phyloP scores from a whole-genome alignment of 2,888 invertebrate genomes.

The Erpobdella octoculata region DNA sequence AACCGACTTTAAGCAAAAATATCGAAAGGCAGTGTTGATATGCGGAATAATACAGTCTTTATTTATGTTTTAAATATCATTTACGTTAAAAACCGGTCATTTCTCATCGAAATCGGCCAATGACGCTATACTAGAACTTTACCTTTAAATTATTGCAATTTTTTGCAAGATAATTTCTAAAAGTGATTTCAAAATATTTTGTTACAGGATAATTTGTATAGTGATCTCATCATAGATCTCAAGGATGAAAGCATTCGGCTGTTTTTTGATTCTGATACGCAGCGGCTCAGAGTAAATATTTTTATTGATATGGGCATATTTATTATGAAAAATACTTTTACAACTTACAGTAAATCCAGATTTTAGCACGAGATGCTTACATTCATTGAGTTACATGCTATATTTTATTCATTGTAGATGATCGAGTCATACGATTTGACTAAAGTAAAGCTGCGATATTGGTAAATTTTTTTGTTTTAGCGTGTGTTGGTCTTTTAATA shows the following conservation, averaged over 20 bases:
- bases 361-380: not conserved
- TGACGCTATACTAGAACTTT: no score
- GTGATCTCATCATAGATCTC: slow-evolving; percentile 90
- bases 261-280: slow-evolving; percentile 88
- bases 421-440: slow-evolving; percentile 97
- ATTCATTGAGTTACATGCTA: not conserved
- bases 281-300: slow-evolving; percentile 68
- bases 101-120: no score
- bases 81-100: no score
- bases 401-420: slow-evolving; percentile 58
- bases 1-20: no score
- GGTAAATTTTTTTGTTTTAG: slow-evolving; percentile 59
- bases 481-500: not conserved
- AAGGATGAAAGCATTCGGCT: slow-evolving; percentile 91
- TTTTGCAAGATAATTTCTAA: not conserved
- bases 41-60: no score
- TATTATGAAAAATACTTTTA: not conserved
- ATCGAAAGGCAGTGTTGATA: no score
- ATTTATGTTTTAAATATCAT: no score
- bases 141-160: no score
- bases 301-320: not conserved
- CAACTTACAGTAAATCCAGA: not conserved
- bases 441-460: slow-evolving; percentile 90
- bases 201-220: slow-evolving; percentile 45
- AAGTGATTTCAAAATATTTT: no score